phyloP scores from a whole-genome alignment of 1,140 invertebrate genomes.

The Pachypsylla venusta region DNA sequence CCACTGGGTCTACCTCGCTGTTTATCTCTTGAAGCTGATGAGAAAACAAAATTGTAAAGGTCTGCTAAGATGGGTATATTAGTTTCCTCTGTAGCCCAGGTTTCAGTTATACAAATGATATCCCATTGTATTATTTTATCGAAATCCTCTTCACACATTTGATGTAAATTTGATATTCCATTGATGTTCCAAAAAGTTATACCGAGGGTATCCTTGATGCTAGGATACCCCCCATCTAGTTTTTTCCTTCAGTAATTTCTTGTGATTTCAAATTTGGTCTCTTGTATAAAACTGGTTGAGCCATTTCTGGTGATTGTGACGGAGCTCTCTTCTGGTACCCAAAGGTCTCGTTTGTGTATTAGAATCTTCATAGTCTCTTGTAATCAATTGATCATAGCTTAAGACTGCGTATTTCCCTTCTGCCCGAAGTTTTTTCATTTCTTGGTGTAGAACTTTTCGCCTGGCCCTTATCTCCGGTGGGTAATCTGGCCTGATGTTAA shows the following conservation, averaged over 20 bases:
- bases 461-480: neutral
- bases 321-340: neutral
- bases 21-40: neutral
- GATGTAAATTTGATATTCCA: neutral
- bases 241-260: neutral
- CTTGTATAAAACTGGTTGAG: neutral
- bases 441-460: neutral
- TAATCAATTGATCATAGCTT: neutral
- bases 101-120: neutral
- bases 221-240: neutral
- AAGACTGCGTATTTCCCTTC: neutral
- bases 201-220: neutral
- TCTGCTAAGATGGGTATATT: neutral
- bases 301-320: neutral
- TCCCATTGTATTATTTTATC: neutral
- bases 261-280: neutral
- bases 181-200: neutral
- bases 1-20: neutral
- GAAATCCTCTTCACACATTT: neutral
- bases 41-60: neutral
- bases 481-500: neutral
- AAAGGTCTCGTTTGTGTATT: neutral
- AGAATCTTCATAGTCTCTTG: neutral
- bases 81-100: neutral
- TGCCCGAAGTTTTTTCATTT: neutral